Evolutionary conservation across 1,140 invertebrate genomes (phyloP).

Genomic region (Tetramorium alpestre): DNA sequence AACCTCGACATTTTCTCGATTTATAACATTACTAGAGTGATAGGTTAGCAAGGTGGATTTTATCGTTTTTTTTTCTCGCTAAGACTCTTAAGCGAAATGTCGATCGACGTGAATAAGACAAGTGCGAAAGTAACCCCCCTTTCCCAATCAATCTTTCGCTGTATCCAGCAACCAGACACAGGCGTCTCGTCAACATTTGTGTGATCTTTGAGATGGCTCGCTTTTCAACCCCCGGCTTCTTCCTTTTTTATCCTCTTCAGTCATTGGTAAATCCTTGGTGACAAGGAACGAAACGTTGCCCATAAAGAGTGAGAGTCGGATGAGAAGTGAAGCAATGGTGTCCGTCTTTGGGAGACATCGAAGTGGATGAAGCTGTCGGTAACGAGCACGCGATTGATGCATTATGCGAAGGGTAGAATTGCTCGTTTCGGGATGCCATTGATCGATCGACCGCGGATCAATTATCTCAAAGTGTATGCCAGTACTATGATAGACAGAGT

Average conservation of each 20-base stretch:
- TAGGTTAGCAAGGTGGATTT: not conserved
- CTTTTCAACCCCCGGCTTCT: slow-evolving; percentile 32
- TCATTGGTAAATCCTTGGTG: slow-evolving; percentile 60
- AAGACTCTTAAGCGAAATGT: slow-evolving; percentile 68
- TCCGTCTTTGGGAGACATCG: slow-evolving; percentile 19
- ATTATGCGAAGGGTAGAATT: slow-evolving; percentile 49
- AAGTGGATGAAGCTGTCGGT: slow-evolving; percentile 49
- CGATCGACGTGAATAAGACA: slow-evolving; percentile 73
- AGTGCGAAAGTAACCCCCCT: slow-evolving; percentile 72
- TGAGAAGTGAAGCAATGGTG: not conserved
- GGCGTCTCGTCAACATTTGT: slow-evolving; percentile 53
- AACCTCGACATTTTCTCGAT: not conserved
- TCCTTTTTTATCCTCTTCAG: slow-evolving; percentile 31
- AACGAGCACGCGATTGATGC: slow-evolving; percentile 57
- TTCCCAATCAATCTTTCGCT: slow-evolving; percentile 71
- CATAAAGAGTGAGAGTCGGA: slow-evolving; percentile 3
- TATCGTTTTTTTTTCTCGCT: not conserved
- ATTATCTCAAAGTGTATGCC: slow-evolving; percentile 26
- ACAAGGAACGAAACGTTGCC: slow-evolving; percentile 65
- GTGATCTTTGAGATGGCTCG: slow-evolving; percentile 55
- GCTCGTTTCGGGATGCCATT: slow-evolving; percentile 33
- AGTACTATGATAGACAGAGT: not conserved
- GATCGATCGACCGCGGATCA: slow-evolving; percentile 45
- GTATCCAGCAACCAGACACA: slow-evolving; percentile 55
- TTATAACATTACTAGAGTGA: not conserved